Conservation (phyloP, 2,113 vertebrate genomes). For the Bujurquina vittata region DNA sequence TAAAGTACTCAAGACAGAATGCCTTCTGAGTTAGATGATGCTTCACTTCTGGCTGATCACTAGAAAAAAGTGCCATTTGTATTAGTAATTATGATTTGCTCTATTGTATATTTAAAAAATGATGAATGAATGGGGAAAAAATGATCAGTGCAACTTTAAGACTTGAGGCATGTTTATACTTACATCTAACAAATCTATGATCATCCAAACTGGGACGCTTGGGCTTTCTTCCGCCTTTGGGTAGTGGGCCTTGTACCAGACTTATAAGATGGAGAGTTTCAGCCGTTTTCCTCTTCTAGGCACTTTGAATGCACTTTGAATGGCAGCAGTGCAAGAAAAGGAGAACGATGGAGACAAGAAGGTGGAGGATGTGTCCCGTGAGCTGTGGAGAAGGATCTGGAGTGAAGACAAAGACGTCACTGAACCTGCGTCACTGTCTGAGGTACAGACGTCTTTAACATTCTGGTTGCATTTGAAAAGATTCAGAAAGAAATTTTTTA, state of each 20-base stretch:
- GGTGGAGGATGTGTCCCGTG: constrained; percentile 84
- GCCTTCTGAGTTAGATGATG: too few species aligned
- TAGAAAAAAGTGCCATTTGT: neutral
- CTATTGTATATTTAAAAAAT: neutral
- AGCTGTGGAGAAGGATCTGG: constrained; percentile 89
- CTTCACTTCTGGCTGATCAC: neutral
- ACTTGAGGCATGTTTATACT: neutral
- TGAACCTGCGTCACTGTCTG: constrained; percentile 71
- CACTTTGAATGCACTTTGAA: constrained; percentile 82
- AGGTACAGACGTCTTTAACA: constrained; percentile 56
- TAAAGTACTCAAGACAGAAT: too few species aligned
- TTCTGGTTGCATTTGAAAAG: neutral
- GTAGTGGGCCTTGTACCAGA: neutral
- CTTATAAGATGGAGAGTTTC: neutral
- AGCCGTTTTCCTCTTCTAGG: constrained; percentile 69
- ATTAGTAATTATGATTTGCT: too few species aligned
- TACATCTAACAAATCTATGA: too few species aligned
- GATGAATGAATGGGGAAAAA: neutral
- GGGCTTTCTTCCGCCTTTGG: neutral
- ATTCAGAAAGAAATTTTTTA: neutral
- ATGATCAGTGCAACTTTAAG: neutral
- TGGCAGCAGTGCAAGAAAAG: constrained; percentile 79
- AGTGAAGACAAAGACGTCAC: constrained; percentile 86
- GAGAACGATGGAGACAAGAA: constrained; percentile 56
- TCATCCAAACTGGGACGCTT: neutral